A percentile compares a stretch with the other conserved stretches of the same genome.
These are phyloP conservation scores for Cephus pygmeus DNA, from an alignment of 2,888 invertebrate species.

Conservation along the genomic window DNA sequence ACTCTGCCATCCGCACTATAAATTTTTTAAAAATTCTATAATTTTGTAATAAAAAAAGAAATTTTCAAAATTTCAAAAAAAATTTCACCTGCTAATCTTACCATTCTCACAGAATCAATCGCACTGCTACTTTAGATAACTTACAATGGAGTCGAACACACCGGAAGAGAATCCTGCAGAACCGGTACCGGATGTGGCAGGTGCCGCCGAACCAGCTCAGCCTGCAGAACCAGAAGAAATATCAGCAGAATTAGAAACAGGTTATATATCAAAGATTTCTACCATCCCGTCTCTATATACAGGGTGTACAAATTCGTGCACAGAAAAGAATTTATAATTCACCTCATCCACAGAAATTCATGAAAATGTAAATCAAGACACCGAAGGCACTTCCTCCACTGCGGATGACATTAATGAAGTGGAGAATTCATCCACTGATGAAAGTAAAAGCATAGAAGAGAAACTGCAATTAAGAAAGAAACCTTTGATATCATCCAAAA, in stretches of 20 bases:
- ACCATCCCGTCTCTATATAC: neutral
- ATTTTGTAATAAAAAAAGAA: neutral
- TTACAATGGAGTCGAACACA: conserved; percentile 2
- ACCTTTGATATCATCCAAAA: neutral
- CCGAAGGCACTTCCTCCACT: neutral
- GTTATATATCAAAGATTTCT: neutral
- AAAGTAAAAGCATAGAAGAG: neutral
- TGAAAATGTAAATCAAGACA: neutral
- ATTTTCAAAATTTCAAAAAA: too few species aligned
- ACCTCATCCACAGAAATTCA: neutral
- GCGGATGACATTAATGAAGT: neutral
- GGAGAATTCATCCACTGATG: neutral
- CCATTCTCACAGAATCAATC: neutral
- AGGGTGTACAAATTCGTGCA: neutral
- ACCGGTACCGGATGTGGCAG: conserved; percentile 30
- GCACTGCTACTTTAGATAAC: neutral
- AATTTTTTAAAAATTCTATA: neutral
- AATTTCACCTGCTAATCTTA: neutral
- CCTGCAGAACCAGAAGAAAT: conserved; percentile 28
- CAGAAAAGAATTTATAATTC: neutral
- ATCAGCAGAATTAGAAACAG: neutral
- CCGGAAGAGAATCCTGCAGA: conserved; percentile 32
- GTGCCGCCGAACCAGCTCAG: conserved; percentile 34
- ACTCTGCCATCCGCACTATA: neutral
- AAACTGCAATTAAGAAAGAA: neutral